Evolutionary conservation across 2,113 vertebrate genomes (phyloP).

Genomic region (Sebastes fasciatus): DNA sequence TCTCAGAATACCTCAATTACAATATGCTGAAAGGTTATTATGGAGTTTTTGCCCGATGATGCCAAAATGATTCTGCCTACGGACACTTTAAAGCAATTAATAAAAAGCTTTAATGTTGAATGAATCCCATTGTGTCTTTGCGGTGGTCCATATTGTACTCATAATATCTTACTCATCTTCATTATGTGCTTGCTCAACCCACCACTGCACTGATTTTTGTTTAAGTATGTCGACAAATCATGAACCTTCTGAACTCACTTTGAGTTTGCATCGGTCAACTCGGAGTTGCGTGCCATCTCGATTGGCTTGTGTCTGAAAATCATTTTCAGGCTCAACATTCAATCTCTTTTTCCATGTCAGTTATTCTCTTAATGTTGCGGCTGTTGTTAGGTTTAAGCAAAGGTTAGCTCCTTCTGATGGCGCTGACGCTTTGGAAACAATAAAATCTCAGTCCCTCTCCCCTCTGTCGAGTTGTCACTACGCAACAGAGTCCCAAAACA

Average conservation of each 20-base stretch:
- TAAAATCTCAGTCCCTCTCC: constrained; percentile 59
- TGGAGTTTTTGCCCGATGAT: too few species aligned
- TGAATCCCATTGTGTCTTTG: constrained; percentile 47
- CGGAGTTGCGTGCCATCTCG: constrained; percentile 15
- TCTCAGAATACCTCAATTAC: too few species aligned
- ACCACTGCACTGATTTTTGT: constrained; percentile 33
- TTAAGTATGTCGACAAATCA: constrained; percentile 24
- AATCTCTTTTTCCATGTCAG: constrained; percentile 62
- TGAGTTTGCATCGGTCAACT: constrained; percentile 35
- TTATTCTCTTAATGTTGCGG: constrained; percentile 58
- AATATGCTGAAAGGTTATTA: too few species aligned
- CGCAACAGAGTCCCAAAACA: constrained; percentile 80
- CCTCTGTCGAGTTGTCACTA: constrained; percentile 69
- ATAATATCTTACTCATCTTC: constrained; percentile 65
- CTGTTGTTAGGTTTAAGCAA: constrained; percentile 62
- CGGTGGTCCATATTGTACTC: constrained; percentile 48
- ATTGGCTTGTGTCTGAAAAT: constrained; percentile 32
- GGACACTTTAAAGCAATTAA: constrained; percentile 9
- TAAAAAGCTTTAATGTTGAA: constrained; percentile 43
- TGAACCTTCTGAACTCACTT: constrained; percentile 53
- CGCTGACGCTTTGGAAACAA: constrained; percentile 77
- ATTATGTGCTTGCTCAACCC: constrained; percentile 40
- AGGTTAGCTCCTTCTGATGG: constrained; percentile 60
- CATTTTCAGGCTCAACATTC: constrained; percentile 41
- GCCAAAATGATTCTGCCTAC: too few species aligned